These are phyloP conservation scores for Lampris incognitus DNA, from an alignment of 2,113 vertebrate genomes.

Conservation along the genomic window DNA sequence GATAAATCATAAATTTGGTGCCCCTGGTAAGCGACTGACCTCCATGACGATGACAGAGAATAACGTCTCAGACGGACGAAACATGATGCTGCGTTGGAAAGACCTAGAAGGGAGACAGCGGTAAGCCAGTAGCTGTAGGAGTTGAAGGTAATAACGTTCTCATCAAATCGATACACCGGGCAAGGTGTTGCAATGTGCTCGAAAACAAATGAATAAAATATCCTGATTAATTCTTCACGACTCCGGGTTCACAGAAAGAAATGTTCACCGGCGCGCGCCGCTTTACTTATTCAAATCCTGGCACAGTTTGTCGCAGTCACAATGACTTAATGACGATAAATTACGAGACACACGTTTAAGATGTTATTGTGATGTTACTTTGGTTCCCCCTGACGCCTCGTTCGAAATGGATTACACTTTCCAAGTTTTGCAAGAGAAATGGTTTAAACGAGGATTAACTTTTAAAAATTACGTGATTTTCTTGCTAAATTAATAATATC, in stretches of 20 bases:
- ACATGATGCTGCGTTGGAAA: not conserved
- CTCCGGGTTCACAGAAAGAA: no score
- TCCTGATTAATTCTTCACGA: not conserved
- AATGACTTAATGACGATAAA: slow-evolving; percentile 32
- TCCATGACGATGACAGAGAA: not conserved
- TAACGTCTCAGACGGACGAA: no score
- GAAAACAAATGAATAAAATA: not conserved
- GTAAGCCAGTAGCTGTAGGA: not conserved
- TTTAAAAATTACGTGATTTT: no score
- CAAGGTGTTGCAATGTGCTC: not conserved
- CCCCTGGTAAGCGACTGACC: not conserved
- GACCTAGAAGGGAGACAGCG: not conserved
- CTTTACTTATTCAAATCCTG: slow-evolving; percentile 18
- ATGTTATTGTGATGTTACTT: slow-evolving; percentile 1
- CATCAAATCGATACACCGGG: not conserved
- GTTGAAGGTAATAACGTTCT: no score
- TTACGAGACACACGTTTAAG: slow-evolving; percentile 9
- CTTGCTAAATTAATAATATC: no score
- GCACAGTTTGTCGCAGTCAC: slow-evolving; percentile 5
- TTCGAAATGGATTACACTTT: no score
- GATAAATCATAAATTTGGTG: slow-evolving; percentile 25
- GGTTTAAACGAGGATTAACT: no score
- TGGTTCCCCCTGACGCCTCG: not conserved
- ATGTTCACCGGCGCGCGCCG: not conserved
- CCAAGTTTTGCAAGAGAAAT: no score